phyloP scores from a whole-genome alignment of 2,888 invertebrate species.

The Ennomos fuscantarius region DNA sequence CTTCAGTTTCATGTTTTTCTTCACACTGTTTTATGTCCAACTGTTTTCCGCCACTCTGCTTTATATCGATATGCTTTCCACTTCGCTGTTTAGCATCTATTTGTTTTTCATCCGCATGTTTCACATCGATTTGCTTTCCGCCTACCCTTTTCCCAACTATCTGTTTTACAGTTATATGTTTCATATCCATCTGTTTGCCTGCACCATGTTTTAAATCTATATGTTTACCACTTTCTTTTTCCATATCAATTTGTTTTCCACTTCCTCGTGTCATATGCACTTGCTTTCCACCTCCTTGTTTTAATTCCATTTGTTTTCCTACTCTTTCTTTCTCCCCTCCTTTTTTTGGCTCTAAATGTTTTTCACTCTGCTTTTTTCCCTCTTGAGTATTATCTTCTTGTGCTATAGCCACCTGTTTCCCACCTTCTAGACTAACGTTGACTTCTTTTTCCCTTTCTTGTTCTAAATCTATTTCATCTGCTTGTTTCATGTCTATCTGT shows the following conservation, averaged over 20 bases:
- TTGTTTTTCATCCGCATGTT: slow-evolving; percentile 1
- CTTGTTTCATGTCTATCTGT: background rate
- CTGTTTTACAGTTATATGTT: background rate
- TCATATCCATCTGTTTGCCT: background rate
- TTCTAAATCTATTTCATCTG: background rate
- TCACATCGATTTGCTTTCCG: slow-evolving; percentile 1
- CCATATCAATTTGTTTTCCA: slow-evolving; percentile 7
- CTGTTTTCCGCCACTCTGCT: slow-evolving; percentile 3
- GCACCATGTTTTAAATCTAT: background rate
- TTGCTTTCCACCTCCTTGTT: slow-evolving; percentile 1
- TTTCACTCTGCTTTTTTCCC: background rate
- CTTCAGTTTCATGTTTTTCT: slow-evolving; percentile 3
- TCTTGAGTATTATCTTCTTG: background rate
- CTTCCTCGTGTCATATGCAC: background rate
- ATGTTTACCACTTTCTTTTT: background rate
- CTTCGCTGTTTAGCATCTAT: background rate
- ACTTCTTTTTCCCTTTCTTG: background rate
- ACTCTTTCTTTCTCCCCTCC: background rate
- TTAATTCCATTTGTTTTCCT: background rate
- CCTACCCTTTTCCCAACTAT: background rate
- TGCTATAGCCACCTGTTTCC: background rate
- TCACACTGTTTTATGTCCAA: slow-evolving; percentile 2
- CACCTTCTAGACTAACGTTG: background rate
- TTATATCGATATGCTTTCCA: slow-evolving; percentile 1
- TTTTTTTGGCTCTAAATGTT: background rate